Base-by-base conservation (phyloP, 2,888 invertebrate species). In the Phyto melanocephala region DNA sequence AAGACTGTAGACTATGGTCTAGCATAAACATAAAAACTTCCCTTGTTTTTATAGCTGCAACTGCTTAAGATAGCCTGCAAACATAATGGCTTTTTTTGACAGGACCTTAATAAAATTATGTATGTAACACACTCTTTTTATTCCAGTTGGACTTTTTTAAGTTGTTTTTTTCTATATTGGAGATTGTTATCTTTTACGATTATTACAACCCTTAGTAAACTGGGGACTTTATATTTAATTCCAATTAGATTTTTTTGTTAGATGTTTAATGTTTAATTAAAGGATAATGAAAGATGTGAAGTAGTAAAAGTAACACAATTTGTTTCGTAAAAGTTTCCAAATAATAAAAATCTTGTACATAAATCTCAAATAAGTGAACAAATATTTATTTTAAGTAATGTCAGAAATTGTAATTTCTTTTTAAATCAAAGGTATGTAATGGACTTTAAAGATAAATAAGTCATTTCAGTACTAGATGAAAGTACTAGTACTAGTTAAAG, bases 101-200 rank as follows among this genome's bases (percentile, higher is more conserved):
- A 75, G 70, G 68, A 65, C 75, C 70, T 75, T 70, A 75, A 80
- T 65, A 58, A 56, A 75, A 70, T 75, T 65, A 62, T 40, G 20
- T 56, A n/a, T 24, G 20, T 5, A 20, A 42, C 10, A 40, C 35
- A 47, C 50, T 50, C 13, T 40, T 11, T 65, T 20, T 65, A 45
- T 67, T 58, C 45, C 35, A 67, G 65, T 54, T 67, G 58, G 65
- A 67, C 65, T 75, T 74, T 63, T 47, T n/a, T 42, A 52, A 52
- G 28, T 22, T 15, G 3, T 35, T 17, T 40, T 47, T 11, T 33
- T 15, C 22, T 20, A 54, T 35, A 11, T 6, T 20, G n/a, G 22
- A 15, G 33, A 54, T 47, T 35, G 6, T 45, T 7, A 63, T 63
- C 72, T 63, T 24, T 37, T 8, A 33, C 17, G 17, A n/a, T 3